Conservation (phyloP, 2,797 vertebrate genomes). For the Falco cherrug region DNA sequence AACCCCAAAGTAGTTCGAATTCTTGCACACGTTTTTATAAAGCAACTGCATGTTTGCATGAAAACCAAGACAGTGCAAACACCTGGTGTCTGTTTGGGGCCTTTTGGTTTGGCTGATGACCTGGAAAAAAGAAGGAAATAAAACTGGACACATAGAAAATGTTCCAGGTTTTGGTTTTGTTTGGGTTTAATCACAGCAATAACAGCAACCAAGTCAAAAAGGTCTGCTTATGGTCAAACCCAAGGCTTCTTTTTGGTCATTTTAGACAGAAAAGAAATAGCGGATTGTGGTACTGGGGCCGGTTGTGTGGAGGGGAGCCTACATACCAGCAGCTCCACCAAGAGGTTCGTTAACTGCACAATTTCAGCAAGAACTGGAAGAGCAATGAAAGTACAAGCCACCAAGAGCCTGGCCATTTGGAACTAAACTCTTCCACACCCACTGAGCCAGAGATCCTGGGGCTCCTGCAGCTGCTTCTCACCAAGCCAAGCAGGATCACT, state of each 20-base stretch:
- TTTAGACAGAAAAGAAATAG: slow-evolving; percentile 11
- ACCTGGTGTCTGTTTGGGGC: background rate
- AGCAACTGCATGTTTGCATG: background rate
- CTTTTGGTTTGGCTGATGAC: slow-evolving; percentile 1
- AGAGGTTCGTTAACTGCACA: background rate
- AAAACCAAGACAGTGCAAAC: background rate
- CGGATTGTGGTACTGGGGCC: background rate
- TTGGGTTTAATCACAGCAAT: background rate
- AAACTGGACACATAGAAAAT: background rate
- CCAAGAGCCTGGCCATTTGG: background rate
- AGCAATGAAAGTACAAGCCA: background rate
- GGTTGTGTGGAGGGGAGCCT: background rate
- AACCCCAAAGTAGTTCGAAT: background rate
- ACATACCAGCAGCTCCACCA: background rate
- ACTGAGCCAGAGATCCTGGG: background rate
- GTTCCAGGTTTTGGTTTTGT: background rate
- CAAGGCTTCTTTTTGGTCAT: background rate
- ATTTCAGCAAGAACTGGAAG: background rate
- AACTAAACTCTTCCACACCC: background rate
- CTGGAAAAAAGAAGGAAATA: background rate
- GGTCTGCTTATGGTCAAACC: background rate
- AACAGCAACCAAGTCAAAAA: slow-evolving; percentile 16
- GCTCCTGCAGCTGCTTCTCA: background rate
- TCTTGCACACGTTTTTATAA: background rate
- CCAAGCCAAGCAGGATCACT: background rate